Base-by-base conservation (phyloP, 2,888 invertebrate species). In the Platerodrilus igneus region DNA sequence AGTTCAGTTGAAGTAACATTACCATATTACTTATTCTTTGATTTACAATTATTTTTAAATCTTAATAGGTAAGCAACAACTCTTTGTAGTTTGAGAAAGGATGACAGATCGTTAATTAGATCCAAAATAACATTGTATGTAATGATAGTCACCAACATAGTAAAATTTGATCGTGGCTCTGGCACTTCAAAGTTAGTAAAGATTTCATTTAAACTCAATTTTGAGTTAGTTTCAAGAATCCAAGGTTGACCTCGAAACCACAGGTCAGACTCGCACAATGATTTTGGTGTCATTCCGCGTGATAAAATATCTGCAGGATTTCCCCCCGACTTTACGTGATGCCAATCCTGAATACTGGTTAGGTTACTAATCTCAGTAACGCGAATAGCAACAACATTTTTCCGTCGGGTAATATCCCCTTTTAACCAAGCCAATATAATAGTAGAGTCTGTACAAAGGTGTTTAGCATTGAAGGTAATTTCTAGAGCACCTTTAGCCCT, bases 391-490 rank as follows among this genome's bases (percentile, higher is more conserved):
- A 52, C 43, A 34, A 50, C 49, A 2, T 38, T 50, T 34, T 48
- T 37, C 39, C 44, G 47, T 11, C 20, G 19, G 5, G 14, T 25
- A n/a, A 50, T 37, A 2, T 40, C 27, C 1, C 39, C 38, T 20
- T 29, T 33, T 6, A 56, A 45, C 48, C 52, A 55, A n/a, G 41
- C 25, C 4, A 51, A 18, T 1, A 33, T 33, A 2, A 54, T 52
- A 6, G 37, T 49, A 1, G 54, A 56, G 20, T 56, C 51, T 4
- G 43, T 25, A 43, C 51, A 54, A 4, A 27, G n/a, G 4, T 32
- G 42, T 7, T 19, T 33, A 19, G 32, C n/a, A 1, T 32, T 18
- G 9, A 41, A 14, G 2, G 16, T 19, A 1, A 45, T 11, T 3
- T 32, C 21, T 2, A 50, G 14, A n/a, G 35, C 30, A 2, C 26